Evolutionary conservation across 2,797 vertebrate genomes (phyloP), one percentile per base, ranked within the genome.

Genomic region (Erethizon dorsatum): DNA sequence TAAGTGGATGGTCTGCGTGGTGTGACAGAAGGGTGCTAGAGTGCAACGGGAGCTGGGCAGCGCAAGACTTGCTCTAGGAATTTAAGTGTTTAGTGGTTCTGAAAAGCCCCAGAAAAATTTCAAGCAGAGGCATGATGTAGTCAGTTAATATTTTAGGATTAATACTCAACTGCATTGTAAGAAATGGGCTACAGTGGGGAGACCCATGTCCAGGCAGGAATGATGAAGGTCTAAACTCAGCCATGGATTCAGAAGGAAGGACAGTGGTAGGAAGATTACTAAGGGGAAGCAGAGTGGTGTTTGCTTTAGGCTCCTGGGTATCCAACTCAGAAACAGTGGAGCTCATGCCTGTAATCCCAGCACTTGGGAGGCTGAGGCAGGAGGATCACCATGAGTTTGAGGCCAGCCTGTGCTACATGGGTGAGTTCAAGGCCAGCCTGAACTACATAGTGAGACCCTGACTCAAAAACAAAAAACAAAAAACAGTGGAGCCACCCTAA

Each of bases 141-240:
- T 87, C 77, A 63, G 28, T 71, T 71, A 47, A 14, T 69, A 69
- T 45, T 90, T 83, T 80, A 82, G 88, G 90, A 63, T 12, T 13
- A 63, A 63, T 54, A 26, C 28, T 83, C 67, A 65, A 7, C 1
- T 71, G 63, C 45, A 45, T 33, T 87, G 33, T 92, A 71, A 85
- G 83, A 87, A 83, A 84, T 56, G 57, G 24, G 28, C 11, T n/a
- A 63, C 33, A 47, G 28, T 22, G 57, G 65, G 63, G 59, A 90
- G 84, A 77, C 14, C 84, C 15, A 0, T 5, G 50, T 56, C 65
- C 24, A 31, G 82, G 56, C 26, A 33, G 28, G 61, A 54, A 2
- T 54, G 52, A 10, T 6, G 18, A 52, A 63, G 71, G 37, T 50
- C 59, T 45, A 47, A 45, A 6, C 65, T 50, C 6, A 41, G 73